Conservation (phyloP, 2,888 invertebrate genomes). For the Thymelicus lineola region DNA sequence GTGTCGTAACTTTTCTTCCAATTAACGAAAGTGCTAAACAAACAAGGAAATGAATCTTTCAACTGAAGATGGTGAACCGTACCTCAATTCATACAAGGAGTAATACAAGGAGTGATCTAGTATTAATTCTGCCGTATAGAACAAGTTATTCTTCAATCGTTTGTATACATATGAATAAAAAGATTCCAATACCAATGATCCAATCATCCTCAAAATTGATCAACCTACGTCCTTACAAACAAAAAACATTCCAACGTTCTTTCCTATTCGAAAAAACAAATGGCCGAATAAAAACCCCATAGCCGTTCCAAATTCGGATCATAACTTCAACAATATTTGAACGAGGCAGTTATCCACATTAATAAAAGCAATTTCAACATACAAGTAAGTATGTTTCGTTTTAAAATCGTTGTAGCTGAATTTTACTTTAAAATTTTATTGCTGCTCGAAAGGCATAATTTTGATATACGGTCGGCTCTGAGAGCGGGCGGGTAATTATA, state of each 20-base stretch:
- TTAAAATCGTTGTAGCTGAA: conserved; percentile 49
- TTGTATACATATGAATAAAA: no score
- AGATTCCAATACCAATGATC: no score
- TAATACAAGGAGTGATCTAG: no score
- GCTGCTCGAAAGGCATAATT: conserved; percentile 62
- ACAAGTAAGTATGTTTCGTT: conserved; percentile 41
- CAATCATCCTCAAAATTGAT: not conserved
- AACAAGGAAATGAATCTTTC: no score
- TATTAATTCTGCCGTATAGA: no score
- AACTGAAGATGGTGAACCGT: no score
- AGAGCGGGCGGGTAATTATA: conserved; percentile 37
- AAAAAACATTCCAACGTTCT: not conserved
- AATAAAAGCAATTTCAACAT: conserved; percentile 42
- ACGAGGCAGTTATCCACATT: conserved; percentile 41
- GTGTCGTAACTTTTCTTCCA: no score
- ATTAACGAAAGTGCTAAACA: no score
- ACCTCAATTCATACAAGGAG: no score
- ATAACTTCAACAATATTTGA: conserved; percentile 35
- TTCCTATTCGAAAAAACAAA: conserved; percentile 4
- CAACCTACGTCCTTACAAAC: not conserved
- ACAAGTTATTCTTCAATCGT: no score
- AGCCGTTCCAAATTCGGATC: conserved; percentile 33
- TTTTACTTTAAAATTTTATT: conserved; percentile 73
- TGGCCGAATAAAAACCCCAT: conserved; percentile 15
- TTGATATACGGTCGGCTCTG: conserved; percentile 55